Base-by-base conservation (phyloP, 2,888 invertebrate genomes). In the Norana najaformis region DNA sequence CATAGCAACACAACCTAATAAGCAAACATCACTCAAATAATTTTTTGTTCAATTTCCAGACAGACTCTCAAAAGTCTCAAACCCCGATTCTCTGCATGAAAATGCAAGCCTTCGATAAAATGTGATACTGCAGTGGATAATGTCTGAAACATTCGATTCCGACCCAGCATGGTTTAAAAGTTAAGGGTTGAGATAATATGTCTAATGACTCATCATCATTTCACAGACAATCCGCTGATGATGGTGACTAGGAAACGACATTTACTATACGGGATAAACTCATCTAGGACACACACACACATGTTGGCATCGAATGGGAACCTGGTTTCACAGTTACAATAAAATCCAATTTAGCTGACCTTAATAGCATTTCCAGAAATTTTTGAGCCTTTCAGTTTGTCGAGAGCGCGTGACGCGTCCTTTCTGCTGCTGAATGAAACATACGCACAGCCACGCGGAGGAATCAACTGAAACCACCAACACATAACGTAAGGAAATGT, bases 391-490 rank as follows among this genome's bases (percentile, higher is more conserved):
- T 97, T 97, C 38, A 99, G 95, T 94, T 97, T 97, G 88, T 96
- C 96, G 91, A 98, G 96, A 34, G 99, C 98, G 93, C 97, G 96
- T 93, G 96, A 96, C 0, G 99, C 99, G 95, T 99, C 98, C 93
- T 98, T 97, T 36, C 99, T 96, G 30, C 98, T 96, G 94, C 98
- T 97, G 98, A 99, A 98, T 90, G 98, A 98, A 90, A 99, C 98
- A 95, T 98, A 99, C 92, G 99, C 99, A 96, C 99, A 99, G 88
- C 99, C 99, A 90, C 99, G 96, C 0, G 99, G 98, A 90, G 98
- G 97, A 93, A 99, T 99, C 95, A 99, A 96, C 95, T 95, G 92
- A 93, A 89, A 47, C 47, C 20, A 39, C 20, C 47, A 0, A 41
- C 41, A 30, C n/a, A 53, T 34, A 83, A 89, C 23, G 82, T 37